Conservation (phyloP, 2,113 vertebrate species). For the Meles meles region DNA sequence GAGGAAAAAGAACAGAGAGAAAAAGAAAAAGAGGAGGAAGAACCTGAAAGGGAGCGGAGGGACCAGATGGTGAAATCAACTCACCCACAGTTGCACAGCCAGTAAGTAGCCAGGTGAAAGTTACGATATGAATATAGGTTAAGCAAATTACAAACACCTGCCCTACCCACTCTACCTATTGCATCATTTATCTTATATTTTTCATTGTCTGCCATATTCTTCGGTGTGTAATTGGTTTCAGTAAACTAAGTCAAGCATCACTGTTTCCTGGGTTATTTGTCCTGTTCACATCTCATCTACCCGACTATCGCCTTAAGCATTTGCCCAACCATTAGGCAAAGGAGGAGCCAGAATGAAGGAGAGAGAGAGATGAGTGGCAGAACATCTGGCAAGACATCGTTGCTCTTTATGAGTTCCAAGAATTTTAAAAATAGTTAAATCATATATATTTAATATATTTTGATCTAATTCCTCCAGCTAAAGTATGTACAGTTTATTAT, state of each 20-base stretch:
- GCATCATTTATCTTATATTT: neutral
- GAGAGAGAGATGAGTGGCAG: neutral
- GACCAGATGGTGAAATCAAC: neutral
- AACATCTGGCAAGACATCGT: neutral
- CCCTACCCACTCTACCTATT: neutral
- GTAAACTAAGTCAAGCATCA: neutral
- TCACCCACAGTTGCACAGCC: neutral
- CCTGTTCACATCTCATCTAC: neutral
- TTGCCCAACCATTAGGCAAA: neutral
- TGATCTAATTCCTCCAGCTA: neutral
- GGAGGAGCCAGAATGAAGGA: neutral
- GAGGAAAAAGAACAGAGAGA: neutral
- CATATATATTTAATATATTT: neutral
- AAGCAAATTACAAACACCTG: neutral
- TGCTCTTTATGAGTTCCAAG: neutral
- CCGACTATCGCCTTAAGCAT: neutral
- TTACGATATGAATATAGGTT: neutral
- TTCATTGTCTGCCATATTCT: neutral
- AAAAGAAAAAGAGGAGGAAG: neutral
- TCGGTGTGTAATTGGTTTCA: neutral
- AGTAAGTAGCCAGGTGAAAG: neutral
- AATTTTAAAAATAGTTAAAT: neutral
- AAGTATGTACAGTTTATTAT: neutral
- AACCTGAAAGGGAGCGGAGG: too few relatives aligned
- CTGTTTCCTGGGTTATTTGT: neutral